A percentile compares a stretch with the other conserved stretches of the same genome.
phyloP scores from a whole-genome alignment of 2,888 invertebrate species.

The Dioctria linearis region DNA sequence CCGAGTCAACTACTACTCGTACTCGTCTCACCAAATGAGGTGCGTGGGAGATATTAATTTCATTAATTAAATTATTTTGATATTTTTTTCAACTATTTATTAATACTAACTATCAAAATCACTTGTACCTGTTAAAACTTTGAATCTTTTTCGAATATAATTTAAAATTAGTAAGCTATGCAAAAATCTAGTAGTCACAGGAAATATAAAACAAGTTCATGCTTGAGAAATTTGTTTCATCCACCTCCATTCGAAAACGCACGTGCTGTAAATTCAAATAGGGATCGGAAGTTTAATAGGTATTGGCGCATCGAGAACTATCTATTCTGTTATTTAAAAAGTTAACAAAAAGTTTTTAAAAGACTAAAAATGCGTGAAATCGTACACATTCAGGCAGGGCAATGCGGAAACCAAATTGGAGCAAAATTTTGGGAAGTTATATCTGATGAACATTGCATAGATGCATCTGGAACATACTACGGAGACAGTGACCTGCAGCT shows the following conservation, averaged over 20 bases:
- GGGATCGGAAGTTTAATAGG: slow-evolving; percentile 1
- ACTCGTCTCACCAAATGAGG: too few relatives aligned
- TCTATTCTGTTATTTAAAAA: neutral
- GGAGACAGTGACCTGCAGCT: slow-evolving; percentile 93
- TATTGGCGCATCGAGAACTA: neutral
- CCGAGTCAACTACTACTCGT: too few relatives aligned
- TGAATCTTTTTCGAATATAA: neutral
- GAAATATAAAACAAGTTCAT: neutral
- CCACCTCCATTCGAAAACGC: slow-evolving; percentile 33
- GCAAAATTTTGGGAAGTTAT: slow-evolving; percentile 98
- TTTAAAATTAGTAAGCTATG: neutral
- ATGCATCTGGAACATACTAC: slow-evolving; percentile 91
- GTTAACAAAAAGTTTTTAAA: neutral
- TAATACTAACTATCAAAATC: neutral
- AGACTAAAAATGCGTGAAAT: slow-evolving; percentile 90
- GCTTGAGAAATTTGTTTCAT: slow-evolving; percentile 14
- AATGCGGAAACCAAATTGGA: slow-evolving; percentile 97
- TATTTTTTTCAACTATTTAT: too few relatives aligned
- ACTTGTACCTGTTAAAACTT: neutral
- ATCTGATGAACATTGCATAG: slow-evolving; percentile 95
- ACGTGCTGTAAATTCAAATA: slow-evolving; percentile 24
- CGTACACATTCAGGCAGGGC: slow-evolving; percentile 95
- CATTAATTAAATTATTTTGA: too few relatives aligned
- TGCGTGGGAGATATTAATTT: too few relatives aligned
- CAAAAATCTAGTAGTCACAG: neutral